Evolutionary conservation across 1,140 invertebrate genomes (phyloP).

Genomic region (Calephelis virginiensis): DNA sequence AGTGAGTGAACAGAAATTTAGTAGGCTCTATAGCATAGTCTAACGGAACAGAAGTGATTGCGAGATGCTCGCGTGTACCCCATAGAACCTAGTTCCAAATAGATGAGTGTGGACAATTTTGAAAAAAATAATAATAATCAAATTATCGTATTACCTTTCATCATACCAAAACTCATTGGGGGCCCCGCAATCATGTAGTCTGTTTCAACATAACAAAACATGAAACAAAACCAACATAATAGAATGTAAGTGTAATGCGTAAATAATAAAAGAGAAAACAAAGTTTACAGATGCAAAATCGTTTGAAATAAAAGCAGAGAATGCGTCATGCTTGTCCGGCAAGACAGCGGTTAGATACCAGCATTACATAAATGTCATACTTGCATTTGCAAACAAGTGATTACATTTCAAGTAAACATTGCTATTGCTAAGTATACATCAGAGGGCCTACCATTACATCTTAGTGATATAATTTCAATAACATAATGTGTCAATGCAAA

Average conservation of each 20-base stretch:
- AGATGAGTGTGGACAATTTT: slow-evolving; percentile 57
- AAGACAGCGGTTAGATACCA: slow-evolving; percentile 66
- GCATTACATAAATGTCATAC: slow-evolving; percentile 30
- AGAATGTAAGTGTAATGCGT: slow-evolving; percentile 63
- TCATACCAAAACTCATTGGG: slow-evolving; percentile 87
- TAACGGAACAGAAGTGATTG: slow-evolving; percentile 42
- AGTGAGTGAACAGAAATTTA: slow-evolving; percentile 50
- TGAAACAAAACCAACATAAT: slow-evolving; percentile 80
- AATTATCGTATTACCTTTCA: slow-evolving; percentile 83
- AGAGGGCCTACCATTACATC: too few relatives aligned
- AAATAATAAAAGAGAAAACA: slow-evolving; percentile 54
- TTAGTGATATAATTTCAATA: too few relatives aligned
- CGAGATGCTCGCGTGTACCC: slow-evolving; percentile 43
- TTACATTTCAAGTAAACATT: slow-evolving; percentile 8
- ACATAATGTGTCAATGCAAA: too few relatives aligned
- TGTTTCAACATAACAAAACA: slow-evolving; percentile 81
- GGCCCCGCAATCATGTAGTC: slow-evolving; percentile 86
- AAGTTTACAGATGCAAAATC: slow-evolving; percentile 62
- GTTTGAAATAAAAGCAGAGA: slow-evolving; percentile 56
- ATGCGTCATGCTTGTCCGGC: slow-evolving; percentile 64
- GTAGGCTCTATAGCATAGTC: slow-evolving; percentile 61
- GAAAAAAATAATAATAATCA: slow-evolving; percentile 55
- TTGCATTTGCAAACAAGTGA: slow-evolving; percentile 8
- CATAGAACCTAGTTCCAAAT: slow-evolving; percentile 61
- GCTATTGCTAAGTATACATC: slow-evolving; percentile 8